Base-by-base conservation (phyloP, 2,888 invertebrate genomes). In the Drosophila differens region DNA sequence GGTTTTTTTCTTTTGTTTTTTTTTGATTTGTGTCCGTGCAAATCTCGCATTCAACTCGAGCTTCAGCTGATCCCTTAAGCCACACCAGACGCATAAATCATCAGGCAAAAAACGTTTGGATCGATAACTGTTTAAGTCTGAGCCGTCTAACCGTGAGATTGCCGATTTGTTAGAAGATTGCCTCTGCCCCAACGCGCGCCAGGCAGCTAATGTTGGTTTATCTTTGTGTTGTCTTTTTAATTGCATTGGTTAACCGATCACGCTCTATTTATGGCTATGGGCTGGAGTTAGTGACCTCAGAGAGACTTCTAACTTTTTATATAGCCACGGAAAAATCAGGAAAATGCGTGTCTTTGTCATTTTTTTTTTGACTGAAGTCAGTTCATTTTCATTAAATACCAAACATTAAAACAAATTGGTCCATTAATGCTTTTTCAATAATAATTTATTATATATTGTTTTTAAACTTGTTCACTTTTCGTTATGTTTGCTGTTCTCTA, bases 21-120 rank as follows among this genome's bases (percentile, higher is more conserved):
- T 12, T 4, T 14, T 22, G n/a, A 3, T 49, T n/a, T 51, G 16
- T 53, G 30, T 69, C 30, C 70, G 62, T 44, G 58, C 59, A 76
- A 76, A 65, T 73, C 66, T 72, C 35, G 54, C 49, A 70, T 54
- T 63, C 52, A 65, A 59, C 64, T 66, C 35, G 22, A 33, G 39
- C 25, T 60, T 67, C 62, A 72, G 72, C 66, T 83, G 83, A 82
- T 83, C 84, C 76, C 76, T 70, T 71, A 76, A 75, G 75, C 88
- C 64, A 67, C 54, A 51, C 70, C 81, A 91, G 90, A 91, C 89
- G 82, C 80, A 91, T 91, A 91, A 91, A 91, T 91, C 91, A 91
- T 85, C 72, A 41, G 49, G 54, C 70, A 59, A 64, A 66, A 66
- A 69, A 51, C 70, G 61, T 76, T 68, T 67, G 74, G 74, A 82